A percentile compares a stretch with the other conserved stretches of the same genome.
These are phyloP conservation scores for Circaetus gallicus DNA, from an alignment of 2,113 vertebrate species.

Conservation along the genomic window DNA sequence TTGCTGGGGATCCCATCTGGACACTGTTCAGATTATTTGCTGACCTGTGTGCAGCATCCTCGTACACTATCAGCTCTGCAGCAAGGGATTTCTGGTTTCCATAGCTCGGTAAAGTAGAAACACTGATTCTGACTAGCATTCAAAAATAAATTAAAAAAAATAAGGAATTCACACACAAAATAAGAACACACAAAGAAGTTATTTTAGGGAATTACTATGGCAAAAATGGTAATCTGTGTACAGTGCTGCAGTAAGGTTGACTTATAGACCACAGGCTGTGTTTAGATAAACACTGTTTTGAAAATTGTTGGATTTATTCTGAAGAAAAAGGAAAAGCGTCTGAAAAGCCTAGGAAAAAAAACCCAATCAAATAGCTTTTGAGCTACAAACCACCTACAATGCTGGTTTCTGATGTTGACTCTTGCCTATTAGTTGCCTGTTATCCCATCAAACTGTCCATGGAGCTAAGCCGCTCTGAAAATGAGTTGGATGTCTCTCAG, in stretches of 20 bases:
- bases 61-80: background rate
- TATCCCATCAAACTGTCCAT: background rate
- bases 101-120: background rate
- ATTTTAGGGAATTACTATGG: background rate
- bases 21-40: background rate
- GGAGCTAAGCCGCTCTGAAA: background rate
- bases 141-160: background rate
- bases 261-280: background rate
- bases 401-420: background rate
- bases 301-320: background rate
- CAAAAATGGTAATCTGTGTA: background rate
- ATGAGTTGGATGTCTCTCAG: background rate
- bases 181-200: background rate
- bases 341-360: background rate
- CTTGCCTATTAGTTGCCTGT: background rate
- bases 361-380: background rate
- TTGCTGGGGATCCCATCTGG: background rate
- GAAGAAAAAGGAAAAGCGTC: background rate
- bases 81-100: background rate
- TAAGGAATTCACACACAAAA: background rate
- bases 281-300: background rate
- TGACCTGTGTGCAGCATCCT: background rate
- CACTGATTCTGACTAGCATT: background rate
- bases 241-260: background rate
- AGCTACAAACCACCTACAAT: background rate